Percentiles rank a stretch among this genome's conserved stretches.
These are phyloP conservation scores for Ondatra zibethicus DNA, from an alignment of 2,113 vertebrate genomes.

Conservation along the genomic window DNA sequence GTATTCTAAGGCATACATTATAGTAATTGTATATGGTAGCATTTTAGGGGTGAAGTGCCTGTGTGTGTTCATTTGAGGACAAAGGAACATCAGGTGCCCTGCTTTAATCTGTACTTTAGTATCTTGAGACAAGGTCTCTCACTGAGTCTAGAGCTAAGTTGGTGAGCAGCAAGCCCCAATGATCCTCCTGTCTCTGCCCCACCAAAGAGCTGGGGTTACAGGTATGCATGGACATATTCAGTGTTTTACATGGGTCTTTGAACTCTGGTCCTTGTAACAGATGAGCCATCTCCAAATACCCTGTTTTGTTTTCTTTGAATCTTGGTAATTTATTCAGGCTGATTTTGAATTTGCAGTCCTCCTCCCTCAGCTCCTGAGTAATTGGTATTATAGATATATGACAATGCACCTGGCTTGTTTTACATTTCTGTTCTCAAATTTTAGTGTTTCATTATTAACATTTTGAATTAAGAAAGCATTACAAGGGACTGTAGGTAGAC, in stretches of 20 bases:
- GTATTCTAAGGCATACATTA: not conserved
- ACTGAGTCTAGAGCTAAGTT: not conserved
- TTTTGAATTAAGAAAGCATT: not conserved
- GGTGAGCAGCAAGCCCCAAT: not conserved
- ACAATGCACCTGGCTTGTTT: not conserved
- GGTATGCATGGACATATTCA: not conserved
- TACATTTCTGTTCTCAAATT: slow-evolving; percentile 7
- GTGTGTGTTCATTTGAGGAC: not conserved
- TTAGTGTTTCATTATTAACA: not conserved
- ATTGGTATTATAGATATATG: not conserved
- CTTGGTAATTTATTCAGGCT: not conserved
- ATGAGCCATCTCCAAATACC: not conserved
- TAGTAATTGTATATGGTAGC: not conserved
- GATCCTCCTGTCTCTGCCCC: not conserved
- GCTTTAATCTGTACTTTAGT: not conserved
- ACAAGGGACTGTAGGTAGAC: not conserved
- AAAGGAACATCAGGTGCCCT: not conserved
- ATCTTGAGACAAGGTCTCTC: not conserved
- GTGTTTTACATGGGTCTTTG: not conserved
- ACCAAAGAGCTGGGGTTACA: not conserved
- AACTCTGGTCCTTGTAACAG: not conserved
- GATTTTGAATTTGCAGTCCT: not conserved
- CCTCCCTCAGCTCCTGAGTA: not conserved
- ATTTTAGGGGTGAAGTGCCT: not conserved
- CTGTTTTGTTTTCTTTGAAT: not conserved